Base-by-base conservation (phyloP, 2,113 vertebrate species). In the Glaucomys volans region DNA sequence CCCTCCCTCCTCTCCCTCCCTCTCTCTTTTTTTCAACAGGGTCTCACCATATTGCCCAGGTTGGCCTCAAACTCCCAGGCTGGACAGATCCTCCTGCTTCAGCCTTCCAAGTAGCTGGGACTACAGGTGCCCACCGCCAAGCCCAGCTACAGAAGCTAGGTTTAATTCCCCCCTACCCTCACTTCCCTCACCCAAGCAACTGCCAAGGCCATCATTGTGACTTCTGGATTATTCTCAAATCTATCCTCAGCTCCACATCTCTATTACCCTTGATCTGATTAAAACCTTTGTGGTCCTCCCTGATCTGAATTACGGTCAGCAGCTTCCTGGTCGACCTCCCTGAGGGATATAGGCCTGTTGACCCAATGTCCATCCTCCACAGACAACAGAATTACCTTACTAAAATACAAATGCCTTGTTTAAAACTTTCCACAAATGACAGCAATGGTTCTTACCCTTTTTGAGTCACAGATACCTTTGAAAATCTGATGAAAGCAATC, bases 401-500 rank as follows among this genome's bases (percentile, higher is more conserved):
- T 83, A 59, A 94, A 89, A 26, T 5, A 5, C n/a, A 50, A 4
- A 13, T 32, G 8, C 30, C 91, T 54, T 24, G 18, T 77, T 74
- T n/a, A 71, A 75, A 71, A 47, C 14, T 59, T 20, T 59, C 37
- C 42, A 74, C 20, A 35, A 62, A 1, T 35, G 3, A 47, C 9
- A 47, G 67, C 26, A 32, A 40, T 14, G 40, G 20, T 8, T 67
- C 62, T 86, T 28, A 47, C 8, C 30, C 20, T 52, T 50, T 93
- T 71, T 30, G 57, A 87, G 32, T 84, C 14, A 64, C 64, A 87
- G 32, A 47, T 47, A 40, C 35, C 75, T 79, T 85, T 75, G 67
- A 86, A 95, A 95, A 88, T 71, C 75, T 91, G 52, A 71, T 59
- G 76, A 76, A 90, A 67, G 35, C 40, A 90, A 76, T 2, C 0